Conservation (phyloP, 2,113 vertebrate species). For the Cinclus mexicanus region DNA sequence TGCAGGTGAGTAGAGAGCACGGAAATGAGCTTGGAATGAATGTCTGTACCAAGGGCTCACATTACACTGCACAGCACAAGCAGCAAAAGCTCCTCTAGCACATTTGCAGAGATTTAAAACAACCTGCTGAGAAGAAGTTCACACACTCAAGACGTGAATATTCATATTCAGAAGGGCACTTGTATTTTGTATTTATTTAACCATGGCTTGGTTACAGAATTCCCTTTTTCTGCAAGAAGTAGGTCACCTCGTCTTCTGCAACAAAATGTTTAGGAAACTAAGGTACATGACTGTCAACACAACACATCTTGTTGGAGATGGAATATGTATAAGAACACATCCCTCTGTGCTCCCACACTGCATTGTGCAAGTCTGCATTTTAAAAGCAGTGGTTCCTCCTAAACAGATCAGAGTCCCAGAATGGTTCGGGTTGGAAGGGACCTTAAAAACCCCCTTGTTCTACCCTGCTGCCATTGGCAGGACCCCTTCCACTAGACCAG, state of each 20-base stretch:
- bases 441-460: neutral
- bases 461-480: neutral
- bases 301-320: neutral
- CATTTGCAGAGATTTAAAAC: neutral
- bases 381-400: neutral
- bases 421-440: neutral
- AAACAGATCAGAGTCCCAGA: neutral
- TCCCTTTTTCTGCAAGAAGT: neutral
- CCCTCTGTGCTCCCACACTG: neutral
- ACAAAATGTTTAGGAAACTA: neutral
- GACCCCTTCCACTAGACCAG: neutral
- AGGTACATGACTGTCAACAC: neutral
- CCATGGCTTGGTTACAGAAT: neutral
- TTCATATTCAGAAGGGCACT: neutral
- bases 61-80: neutral
- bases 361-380: neutral
- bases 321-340: neutral
- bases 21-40: neutral
- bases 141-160: neutral
- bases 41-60: neutral
- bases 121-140: neutral
- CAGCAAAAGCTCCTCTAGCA: neutral
- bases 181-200: neutral
- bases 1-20: neutral
- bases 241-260: neutral